phyloP scores from a whole-genome alignment of 2,113 vertebrate genomes.

The Tachycineta bicolor region DNA sequence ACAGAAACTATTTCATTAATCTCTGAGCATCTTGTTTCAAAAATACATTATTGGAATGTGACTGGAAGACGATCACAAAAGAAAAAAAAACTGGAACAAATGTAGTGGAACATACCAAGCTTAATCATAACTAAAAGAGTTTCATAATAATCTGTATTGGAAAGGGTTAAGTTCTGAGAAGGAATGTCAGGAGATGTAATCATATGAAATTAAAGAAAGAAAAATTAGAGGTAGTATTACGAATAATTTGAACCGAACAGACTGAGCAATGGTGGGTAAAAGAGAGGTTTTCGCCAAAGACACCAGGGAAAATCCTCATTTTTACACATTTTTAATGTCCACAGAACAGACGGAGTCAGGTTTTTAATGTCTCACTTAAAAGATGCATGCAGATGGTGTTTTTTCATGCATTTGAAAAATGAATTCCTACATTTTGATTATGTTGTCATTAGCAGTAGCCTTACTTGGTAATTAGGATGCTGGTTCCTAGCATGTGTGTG shows the following conservation, averaged over 20 bases:
- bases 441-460: slow-evolving; percentile 68
- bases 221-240: slow-evolving; percentile 27
- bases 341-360: slow-evolving; percentile 58
- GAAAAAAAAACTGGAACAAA: not conserved
- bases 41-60: not conserved
- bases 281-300: slow-evolving; percentile 28
- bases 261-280: slow-evolving; percentile 36
- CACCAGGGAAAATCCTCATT: slow-evolving; percentile 57
- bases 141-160: not conserved
- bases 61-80: not conserved
- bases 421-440: slow-evolving; percentile 69
- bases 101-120: not conserved
- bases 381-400: slow-evolving; percentile 68
- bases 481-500: slow-evolving; percentile 35
- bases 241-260: slow-evolving; percentile 55
- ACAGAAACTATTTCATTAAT: not conserved
- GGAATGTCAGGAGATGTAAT: slow-evolving; percentile 6
- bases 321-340: slow-evolving; percentile 68
- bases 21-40: not conserved
- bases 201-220: slow-evolving; percentile 29
- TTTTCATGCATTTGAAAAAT: slow-evolving; percentile 69
- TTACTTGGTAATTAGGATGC: slow-evolving; percentile 60
- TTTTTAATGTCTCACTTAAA: slow-evolving; percentile 67
- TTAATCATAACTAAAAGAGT: not conserved
- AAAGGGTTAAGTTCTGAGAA: slow-evolving; percentile 31